Evolutionary conservation across 2,888 invertebrate genomes (phyloP), one percentile per base, ranked within the genome.

Genomic region (Oxycera nigricornis): DNA sequence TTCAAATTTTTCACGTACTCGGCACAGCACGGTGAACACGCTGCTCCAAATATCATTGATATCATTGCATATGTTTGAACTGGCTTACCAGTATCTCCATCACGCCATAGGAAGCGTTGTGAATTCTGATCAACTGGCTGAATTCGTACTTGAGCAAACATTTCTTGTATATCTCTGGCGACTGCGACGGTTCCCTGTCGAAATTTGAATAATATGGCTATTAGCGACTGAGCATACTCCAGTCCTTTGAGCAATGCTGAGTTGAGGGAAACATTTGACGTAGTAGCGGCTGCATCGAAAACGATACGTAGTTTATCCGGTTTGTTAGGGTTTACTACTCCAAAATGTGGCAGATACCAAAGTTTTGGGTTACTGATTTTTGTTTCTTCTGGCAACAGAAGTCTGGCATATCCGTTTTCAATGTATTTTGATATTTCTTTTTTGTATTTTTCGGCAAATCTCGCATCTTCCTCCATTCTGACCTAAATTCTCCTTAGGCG

Each of bases 91-190:
- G 1, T 55, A 20, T 55, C 2, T 1, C 59, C 59, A 1, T 59
- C 28, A 1, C 59, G 1, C 59, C 59, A 59, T 1, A 1, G n/a
- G n/a, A n/a, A n/a, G n/a, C n/a, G n/a, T n/a, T n/a, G n/a, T n/a
- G n/a, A n/a, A n/a, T n/a, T n/a, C n/a, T n/a, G n/a, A n/a, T n/a
- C n/a, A n/a, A n/a, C n/a, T n/a, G n/a, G n/a, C n/a, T n/a, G n/a
- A 11, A 83, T 79, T 9, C 77, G 77, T 0, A 83, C 74, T 41
- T 80, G 82, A 2, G 79, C 74, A 59, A 82, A 82, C 82, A 83
- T 82, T 61, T 83, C 81, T 4, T 74, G 77, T 0, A 83, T 80
- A 61, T 84, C 83, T 0, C 82, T n/a, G 20, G 39, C 39, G 39
- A 11, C 11, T 39, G 11, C 6, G 82, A 81, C 59, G 0, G 67